Conservation (phyloP, 2,113 vertebrate genomes). For the Charina bottae region DNA sequence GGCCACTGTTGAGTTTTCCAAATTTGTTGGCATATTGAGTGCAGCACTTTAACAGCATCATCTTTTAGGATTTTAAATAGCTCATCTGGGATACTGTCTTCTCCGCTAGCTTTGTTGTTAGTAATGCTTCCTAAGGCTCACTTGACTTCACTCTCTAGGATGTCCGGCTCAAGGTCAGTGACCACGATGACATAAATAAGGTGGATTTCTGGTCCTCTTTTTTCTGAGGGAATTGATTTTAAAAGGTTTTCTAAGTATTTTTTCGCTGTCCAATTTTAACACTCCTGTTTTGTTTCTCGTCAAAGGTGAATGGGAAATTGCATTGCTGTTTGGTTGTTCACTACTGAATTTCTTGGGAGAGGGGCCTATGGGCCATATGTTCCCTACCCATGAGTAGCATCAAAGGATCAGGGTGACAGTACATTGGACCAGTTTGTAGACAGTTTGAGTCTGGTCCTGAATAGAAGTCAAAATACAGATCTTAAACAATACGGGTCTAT, state of each 20-base stretch:
- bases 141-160: too few relatives aligned
- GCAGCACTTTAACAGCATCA: too few relatives aligned
- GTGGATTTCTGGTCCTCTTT: not conserved
- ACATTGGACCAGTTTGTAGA: not conserved
- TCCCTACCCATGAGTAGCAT: not conserved
- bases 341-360: not conserved
- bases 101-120: too few relatives aligned
- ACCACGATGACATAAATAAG: not conserved
- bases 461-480: not conserved
- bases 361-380: not conserved
- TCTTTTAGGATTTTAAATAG: too few relatives aligned
- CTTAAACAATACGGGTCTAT: not conserved
- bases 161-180: too few relatives aligned
- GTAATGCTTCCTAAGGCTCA: too few relatives aligned
- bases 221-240: not conserved
- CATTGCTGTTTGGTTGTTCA: not conserved
- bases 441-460: not conserved
- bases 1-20: too few relatives aligned
- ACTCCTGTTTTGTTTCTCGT: not conserved
- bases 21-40: too few relatives aligned
- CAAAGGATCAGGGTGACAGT: not conserved
- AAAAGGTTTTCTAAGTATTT: not conserved
- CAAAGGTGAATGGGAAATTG: not conserved
- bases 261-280: not conserved
- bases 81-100: too few relatives aligned